phyloP scores from a whole-genome alignment of 2,113 vertebrate genomes.

The Nansenia antarctica region DNA sequence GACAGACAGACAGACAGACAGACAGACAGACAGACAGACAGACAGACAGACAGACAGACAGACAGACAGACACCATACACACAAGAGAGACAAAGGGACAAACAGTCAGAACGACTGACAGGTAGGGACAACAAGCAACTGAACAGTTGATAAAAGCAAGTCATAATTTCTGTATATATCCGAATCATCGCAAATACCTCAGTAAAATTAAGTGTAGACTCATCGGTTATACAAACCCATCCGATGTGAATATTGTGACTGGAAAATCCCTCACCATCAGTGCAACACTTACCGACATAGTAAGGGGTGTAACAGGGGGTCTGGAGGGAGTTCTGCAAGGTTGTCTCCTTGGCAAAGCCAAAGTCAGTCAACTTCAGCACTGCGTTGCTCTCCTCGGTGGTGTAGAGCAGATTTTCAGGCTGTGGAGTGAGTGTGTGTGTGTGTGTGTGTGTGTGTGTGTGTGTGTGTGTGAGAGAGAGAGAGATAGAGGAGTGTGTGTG shows the following conservation, averaged over 20 bases:
- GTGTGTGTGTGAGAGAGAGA: neutral
- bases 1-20: neutral
- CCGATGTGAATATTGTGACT: too few relatives aligned
- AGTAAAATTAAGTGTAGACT: too few relatives aligned
- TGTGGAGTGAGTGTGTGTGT: constrained; percentile 45
- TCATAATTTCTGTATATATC: too few relatives aligned
- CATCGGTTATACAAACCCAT: too few relatives aligned
- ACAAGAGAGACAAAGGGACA: neutral
- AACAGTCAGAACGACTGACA: neutral
- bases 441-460: neutral
- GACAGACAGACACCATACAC: neutral
- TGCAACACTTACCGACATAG: constrained; percentile 98
- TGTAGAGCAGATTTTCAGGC: constrained; percentile 98
- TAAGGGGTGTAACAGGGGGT: constrained; percentile 98
- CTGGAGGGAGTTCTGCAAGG: constrained; percentile 89
- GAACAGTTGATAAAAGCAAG: too few relatives aligned
- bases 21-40: neutral
- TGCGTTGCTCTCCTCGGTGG: constrained; percentile 77
- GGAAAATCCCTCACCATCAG: constrained; percentile 97
- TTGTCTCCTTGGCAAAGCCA: constrained; percentile 97
- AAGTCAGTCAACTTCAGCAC: constrained; percentile 97
- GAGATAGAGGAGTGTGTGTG: too few relatives aligned
- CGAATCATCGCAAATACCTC: too few relatives aligned
- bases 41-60: neutral
- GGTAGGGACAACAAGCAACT: neutral